Conservation (phyloP, 2,113 vertebrate species). For the Labeo catla region DNA sequence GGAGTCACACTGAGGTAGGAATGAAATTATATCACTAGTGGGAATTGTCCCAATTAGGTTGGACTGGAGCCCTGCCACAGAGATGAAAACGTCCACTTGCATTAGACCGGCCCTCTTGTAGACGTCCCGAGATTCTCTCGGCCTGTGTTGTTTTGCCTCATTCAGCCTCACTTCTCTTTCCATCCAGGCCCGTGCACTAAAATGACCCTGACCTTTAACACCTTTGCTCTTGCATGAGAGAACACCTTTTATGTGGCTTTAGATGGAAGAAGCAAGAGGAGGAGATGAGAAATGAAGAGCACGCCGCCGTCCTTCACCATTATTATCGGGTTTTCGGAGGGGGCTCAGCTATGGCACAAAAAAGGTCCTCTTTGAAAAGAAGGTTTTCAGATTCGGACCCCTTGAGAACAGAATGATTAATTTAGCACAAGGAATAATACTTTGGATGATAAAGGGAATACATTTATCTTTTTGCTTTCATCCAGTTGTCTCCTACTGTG, state of each 20-base stretch:
- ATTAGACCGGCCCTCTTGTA: slow-evolving; percentile 52
- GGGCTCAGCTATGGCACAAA: slow-evolving; percentile 24
- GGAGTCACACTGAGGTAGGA: slow-evolving; percentile 62
- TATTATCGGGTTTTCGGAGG: slow-evolving; percentile 20
- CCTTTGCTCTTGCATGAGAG: slow-evolving; percentile 25
- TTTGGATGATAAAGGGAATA: slow-evolving; percentile 66
- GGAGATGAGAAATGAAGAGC: background rate
- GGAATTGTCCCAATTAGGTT: slow-evolving; percentile 66
- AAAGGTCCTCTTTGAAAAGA: slow-evolving; percentile 47
- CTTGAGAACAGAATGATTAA: slow-evolving; percentile 64
- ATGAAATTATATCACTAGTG: slow-evolving; percentile 63
- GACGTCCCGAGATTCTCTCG: slow-evolving; percentile 16
- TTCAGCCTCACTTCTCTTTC: slow-evolving; percentile 24
- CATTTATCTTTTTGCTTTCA: slow-evolving; percentile 63
- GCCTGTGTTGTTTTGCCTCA: slow-evolving; percentile 6
- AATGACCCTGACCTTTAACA: slow-evolving; percentile 32
- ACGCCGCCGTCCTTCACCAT: slow-evolving; percentile 24
- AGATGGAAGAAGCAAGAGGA: background rate
- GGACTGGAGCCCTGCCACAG: slow-evolving; percentile 56
- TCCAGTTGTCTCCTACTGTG: slow-evolving; percentile 46
- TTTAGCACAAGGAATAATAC: slow-evolving; percentile 60
- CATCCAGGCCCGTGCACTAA: background rate
- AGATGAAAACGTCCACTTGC: slow-evolving; percentile 59
- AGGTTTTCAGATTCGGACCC: slow-evolving; percentile 47
- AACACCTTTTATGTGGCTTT: slow-evolving; percentile 37